Conservation (phyloP, 2,797 vertebrate genomes). For the Darevskia nairensis region DNA sequence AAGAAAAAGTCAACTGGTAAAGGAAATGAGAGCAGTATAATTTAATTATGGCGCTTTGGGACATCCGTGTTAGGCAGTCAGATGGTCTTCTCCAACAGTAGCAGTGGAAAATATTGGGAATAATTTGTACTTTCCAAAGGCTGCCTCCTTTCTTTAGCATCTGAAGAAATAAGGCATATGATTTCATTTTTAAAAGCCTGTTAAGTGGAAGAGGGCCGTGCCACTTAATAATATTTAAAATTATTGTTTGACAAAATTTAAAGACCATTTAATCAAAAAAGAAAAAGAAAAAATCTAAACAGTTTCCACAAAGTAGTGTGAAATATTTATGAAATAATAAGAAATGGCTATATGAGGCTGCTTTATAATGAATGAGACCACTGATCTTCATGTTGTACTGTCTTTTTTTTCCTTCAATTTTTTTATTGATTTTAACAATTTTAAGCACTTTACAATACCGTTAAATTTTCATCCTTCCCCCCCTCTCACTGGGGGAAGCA, state of each 20-base stretch:
- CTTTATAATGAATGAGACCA: not conserved
- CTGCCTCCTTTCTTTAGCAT: slow-evolving; percentile 21
- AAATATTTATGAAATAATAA: not conserved
- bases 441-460: too few relatives aligned
- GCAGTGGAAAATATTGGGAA: slow-evolving; percentile 60
- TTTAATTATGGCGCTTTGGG: slow-evolving; percentile 71
- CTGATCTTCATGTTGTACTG: not conserved
- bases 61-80: slow-evolving; percentile 57
- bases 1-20: slow-evolving; percentile 68
- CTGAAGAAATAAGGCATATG: slow-evolving; percentile 50
- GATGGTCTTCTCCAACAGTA: slow-evolving; percentile 53
- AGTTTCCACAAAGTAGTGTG: too few relatives aligned
- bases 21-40: slow-evolving; percentile 66
- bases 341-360: slow-evolving; percentile 42
- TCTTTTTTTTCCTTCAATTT: too few relatives aligned
- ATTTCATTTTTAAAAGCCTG: slow-evolving; percentile 27
- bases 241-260: too few relatives aligned
- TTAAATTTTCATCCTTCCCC: too few relatives aligned
- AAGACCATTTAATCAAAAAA: too few relatives aligned
- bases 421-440: too few relatives aligned
- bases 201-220: slow-evolving; percentile 29
- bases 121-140: slow-evolving; percentile 46
- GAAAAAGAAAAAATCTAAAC: too few relatives aligned
- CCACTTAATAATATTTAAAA: not conserved
- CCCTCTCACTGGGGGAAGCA: too few relatives aligned